phyloP scores from a whole-genome alignment of 2,888 invertebrate genomes.

The Ectemnius continuus region DNA sequence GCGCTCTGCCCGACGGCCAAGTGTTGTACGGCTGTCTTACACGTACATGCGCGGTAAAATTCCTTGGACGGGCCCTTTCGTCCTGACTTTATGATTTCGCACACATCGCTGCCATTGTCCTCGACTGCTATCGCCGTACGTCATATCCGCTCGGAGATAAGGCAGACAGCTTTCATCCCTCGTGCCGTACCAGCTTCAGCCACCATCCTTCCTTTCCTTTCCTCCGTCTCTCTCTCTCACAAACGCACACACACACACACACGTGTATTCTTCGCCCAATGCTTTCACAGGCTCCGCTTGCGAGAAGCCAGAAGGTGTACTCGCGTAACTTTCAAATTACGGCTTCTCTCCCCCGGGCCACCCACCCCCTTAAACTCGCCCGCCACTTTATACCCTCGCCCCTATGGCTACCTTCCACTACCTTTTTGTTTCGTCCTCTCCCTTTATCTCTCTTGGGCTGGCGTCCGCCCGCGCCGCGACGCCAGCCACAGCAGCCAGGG shows the following conservation, averaged over 20 bases:
- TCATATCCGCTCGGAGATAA: constrained; percentile 50
- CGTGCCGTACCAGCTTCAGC: not conserved
- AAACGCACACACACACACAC: not conserved
- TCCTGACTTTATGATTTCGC: constrained; percentile 50
- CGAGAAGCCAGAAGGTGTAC: too few relatives aligned
- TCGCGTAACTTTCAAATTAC: constrained; percentile 22
- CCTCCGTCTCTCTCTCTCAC: not conserved
- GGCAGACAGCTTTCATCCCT: constrained; percentile 37
- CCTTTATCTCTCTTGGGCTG: too few relatives aligned
- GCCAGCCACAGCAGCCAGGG: too few relatives aligned
- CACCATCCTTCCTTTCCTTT: not conserved
- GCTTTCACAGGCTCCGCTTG: constrained; percentile 9
- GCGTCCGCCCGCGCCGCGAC: too few relatives aligned
- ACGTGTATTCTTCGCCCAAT: not conserved
- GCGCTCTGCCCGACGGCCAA: too few relatives aligned
- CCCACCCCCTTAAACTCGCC: constrained; percentile 18
- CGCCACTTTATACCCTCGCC: constrained; percentile 22
- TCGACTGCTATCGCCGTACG: constrained; percentile 4
- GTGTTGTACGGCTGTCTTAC: constrained; percentile 16
- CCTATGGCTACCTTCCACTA: too few relatives aligned
- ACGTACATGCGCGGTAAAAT: constrained; percentile 49
- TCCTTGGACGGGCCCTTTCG: constrained; percentile 47
- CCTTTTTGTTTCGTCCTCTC: too few relatives aligned
- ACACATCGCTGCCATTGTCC: constrained; percentile 31
- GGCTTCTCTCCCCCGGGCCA: constrained; percentile 9